phyloP scores from a whole-genome alignment of 2,797 vertebrate genomes.

The Staurois parvus region DNA sequence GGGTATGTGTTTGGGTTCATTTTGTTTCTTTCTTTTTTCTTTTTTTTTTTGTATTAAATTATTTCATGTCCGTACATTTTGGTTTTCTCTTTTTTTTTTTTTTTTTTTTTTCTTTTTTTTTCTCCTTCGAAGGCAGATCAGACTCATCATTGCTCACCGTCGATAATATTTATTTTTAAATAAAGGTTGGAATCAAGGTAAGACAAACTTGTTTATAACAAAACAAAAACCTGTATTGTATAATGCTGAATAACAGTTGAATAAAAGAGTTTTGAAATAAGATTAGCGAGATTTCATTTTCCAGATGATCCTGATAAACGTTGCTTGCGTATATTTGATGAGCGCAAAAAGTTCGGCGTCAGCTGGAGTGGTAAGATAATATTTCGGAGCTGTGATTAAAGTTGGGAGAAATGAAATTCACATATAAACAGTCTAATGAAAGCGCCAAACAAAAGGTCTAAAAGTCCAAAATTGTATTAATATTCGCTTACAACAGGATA shows the following conservation, averaged over 20 bases:
- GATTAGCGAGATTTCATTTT: constrained; percentile 58
- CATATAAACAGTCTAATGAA: too few species aligned
- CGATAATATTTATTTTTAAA: constrained; percentile 97
- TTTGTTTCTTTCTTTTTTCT: constrained; percentile 66
- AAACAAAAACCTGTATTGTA: constrained; percentile 81
- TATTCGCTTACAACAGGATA: too few species aligned
- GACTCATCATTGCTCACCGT: constrained; percentile 88
- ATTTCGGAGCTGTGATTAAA: too few species aligned
- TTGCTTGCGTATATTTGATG: too few species aligned
- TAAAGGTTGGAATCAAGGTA: constrained; percentile 88
- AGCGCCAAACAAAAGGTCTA: too few species aligned
- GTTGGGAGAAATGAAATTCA: too few species aligned
- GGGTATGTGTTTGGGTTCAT: constrained; percentile 69
- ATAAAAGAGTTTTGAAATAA: constrained; percentile 90
- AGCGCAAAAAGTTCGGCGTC: too few species aligned
- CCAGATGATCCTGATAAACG: too few species aligned
- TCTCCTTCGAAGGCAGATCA: constrained; percentile 83
- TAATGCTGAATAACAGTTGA: constrained; percentile 88
- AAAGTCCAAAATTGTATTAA: too few species aligned
- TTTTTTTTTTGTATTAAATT: constrained; percentile 80
- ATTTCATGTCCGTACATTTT: constrained; percentile 86
- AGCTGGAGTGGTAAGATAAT: too few species aligned
- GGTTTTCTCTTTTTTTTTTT: constrained; percentile 85
- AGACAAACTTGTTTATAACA: constrained; percentile 87
- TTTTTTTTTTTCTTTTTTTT: constrained; percentile 80